Percentiles rank a stretch among this genome's conserved stretches.
Conservation (phyloP, 2,113 vertebrate genomes). For the Platichthys stellatus region DNA sequence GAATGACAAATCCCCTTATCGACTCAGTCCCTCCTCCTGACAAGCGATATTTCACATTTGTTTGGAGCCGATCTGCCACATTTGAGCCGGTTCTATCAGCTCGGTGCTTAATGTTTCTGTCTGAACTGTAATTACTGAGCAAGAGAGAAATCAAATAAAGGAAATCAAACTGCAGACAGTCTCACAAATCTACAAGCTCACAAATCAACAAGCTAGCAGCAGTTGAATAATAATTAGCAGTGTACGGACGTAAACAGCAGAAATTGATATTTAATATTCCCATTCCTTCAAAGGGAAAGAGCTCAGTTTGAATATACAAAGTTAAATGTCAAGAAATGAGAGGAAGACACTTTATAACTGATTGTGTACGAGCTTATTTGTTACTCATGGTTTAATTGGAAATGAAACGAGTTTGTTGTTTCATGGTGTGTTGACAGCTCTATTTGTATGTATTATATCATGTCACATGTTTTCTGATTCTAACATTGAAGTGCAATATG, state of each 20-base stretch:
- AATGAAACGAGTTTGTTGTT: constrained; percentile 17
- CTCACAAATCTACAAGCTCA: neutral
- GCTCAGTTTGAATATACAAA: constrained; percentile 16
- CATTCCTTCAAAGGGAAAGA: constrained; percentile 38
- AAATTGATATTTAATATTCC: constrained; percentile 21
- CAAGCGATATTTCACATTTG: constrained; percentile 24
- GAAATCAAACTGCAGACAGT: constrained; percentile 28
- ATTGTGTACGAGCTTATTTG: constrained; percentile 12
- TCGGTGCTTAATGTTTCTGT: constrained; percentile 52
- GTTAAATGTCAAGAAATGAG: constrained; percentile 14
- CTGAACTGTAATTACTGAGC: constrained; percentile 44
- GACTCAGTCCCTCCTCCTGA: constrained; percentile 5
- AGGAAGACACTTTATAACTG: neutral
- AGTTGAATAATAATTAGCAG: constrained; percentile 1
- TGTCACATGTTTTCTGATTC: neutral
- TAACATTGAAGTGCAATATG: neutral
- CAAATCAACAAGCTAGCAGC: constrained; percentile 41
- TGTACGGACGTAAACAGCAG: constrained; percentile 8
- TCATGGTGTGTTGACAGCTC: neutral
- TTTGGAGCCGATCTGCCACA: constrained; percentile 25
- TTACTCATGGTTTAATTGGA: constrained; percentile 13
- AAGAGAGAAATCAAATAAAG: constrained; percentile 56
- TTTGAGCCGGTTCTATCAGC: constrained; percentile 35
- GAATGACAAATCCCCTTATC: constrained; percentile 15
- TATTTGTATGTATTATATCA: neutral